Evolutionary conservation across 1,140 invertebrate species (phyloP).

Genomic region (Chelonus insularis): DNA sequence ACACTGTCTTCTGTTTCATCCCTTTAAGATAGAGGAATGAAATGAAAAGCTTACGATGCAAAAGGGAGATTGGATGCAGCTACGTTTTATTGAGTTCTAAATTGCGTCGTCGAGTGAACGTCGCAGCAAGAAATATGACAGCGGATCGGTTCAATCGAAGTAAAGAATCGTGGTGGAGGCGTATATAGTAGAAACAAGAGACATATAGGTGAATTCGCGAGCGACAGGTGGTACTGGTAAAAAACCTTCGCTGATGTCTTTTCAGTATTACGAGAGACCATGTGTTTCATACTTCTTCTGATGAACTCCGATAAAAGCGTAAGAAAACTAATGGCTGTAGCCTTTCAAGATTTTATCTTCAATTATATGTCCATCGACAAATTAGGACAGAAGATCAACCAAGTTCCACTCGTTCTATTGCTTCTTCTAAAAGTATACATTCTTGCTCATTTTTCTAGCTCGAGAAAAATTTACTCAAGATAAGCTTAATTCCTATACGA

Average conservation of each 20-base stretch:
- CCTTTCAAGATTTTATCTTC: conserved; percentile 32
- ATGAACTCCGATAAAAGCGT: no score
- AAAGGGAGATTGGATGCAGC: not conserved
- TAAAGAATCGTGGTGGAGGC: conserved; percentile 35
- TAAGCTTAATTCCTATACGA: no score
- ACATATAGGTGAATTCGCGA: conserved; percentile 18
- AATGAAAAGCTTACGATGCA: not conserved
- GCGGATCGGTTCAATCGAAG: conserved; percentile 41
- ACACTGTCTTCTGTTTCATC: not conserved
- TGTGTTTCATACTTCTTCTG: not conserved
- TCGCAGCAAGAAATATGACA: conserved; percentile 46
- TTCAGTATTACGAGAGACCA: conserved; percentile 40
- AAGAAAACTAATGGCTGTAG: conserved; percentile 7
- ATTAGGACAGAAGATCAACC: conserved; percentile 34
- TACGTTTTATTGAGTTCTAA: conserved; percentile 37
- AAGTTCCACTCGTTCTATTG: not conserved
- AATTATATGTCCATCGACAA: conserved; percentile 42
- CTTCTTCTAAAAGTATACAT: not conserved
- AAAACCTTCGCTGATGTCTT: conserved; percentile 35
- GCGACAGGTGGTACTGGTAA: conserved; percentile 43
- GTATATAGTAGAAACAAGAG: conserved; percentile 16
- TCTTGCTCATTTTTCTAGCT: not conserved
- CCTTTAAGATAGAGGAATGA: not conserved
- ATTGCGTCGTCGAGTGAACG: conserved; percentile 38
- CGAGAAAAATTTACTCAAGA: no score